Conservation (phyloP, 2,888 invertebrate species). For the Patella ulyssiponensis region DNA sequence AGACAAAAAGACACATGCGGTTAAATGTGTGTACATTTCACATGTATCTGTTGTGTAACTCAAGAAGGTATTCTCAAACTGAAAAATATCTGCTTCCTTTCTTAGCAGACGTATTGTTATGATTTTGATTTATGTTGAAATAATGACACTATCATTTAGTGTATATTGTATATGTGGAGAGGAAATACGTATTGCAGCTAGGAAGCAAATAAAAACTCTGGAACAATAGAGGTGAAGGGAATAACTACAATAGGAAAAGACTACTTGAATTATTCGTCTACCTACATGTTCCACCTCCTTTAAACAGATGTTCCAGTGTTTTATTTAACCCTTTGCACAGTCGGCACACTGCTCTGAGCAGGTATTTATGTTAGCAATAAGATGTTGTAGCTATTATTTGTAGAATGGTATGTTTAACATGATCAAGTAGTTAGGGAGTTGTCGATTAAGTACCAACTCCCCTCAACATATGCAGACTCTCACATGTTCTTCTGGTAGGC, state of each 20-base stretch:
- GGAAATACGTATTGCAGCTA: not conserved
- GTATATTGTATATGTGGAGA: not conserved
- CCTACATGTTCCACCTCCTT: not conserved
- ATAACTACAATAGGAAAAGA: constrained; percentile 6
- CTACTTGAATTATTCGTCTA: constrained; percentile 1
- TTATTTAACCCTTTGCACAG: too few species aligned
- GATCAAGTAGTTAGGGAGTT: too few species aligned
- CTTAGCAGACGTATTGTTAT: not conserved
- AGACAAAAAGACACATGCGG: too few species aligned
- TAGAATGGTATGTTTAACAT: too few species aligned
- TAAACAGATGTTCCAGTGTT: not conserved
- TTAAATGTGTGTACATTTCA: too few species aligned
- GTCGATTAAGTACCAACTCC: too few species aligned
- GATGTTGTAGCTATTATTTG: too few species aligned
- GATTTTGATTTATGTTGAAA: constrained; percentile 5
- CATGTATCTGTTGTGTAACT: not conserved
- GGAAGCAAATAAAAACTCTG: not conserved
- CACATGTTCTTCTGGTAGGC: too few species aligned
- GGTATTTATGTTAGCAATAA: too few species aligned
- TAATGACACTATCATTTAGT: constrained; percentile 2
- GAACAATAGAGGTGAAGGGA: not conserved
- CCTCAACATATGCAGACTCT: too few species aligned
- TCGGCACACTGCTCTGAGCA: too few species aligned
- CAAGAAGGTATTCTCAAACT: not conserved
- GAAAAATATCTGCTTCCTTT: constrained; percentile 4